Base-by-base conservation (phyloP, 1,140 invertebrate genomes). In the Grapholita molesta region DNA sequence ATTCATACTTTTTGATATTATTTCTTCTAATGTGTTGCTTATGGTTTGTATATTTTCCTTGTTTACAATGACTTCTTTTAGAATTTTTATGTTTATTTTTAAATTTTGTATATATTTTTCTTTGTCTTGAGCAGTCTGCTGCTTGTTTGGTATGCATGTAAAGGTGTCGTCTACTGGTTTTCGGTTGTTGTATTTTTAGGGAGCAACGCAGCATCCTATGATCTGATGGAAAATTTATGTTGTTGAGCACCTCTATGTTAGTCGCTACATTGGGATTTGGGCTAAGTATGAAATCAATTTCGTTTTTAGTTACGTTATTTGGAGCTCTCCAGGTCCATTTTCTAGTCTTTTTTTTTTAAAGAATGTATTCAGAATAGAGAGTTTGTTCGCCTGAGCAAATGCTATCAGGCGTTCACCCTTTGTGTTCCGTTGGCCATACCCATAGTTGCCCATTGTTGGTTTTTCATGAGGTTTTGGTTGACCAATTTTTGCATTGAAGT, bases 81-180 rank as follows among this genome's bases (percentile, higher is more conserved):
- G n/a, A n/a, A n/a, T n/a, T n/a, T n/a, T n/a, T n/a, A n/a, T n/a
- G n/a, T n/a, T n/a, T n/a, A n/a, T n/a, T n/a, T n/a, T n/a, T n/a
- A n/a, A n/a, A n/a, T n/a, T n/a, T n/a, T n/a, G n/a, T n/a, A n/a
- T n/a, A n/a, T n/a, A n/a, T n/a, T n/a, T n/a, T n/a, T n/a, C n/a
- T n/a, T n/a, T n/a, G n/a, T n/a, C n/a, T n/a, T n/a, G n/a, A n/a
- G n/a, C n/a, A n/a, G n/a, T n/a, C n/a, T n/a, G n/a, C n/a, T n/a
- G n/a, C n/a, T n/a, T n/a, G 30, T 71, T 66, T 61, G 70, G 61
- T 21, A 21, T 25, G 53, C 66, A 8, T 67, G 25, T 42, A 25
- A 72, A 1, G 2, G 18, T 18, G 6, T 1, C 0, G 5, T 8
- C n/a, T 21, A 32, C 28, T 61, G 1, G 5, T 61, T 25, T 61